Percentiles rank a stretch among this genome's conserved stretches.
phyloP scores from a whole-genome alignment of 2,113 vertebrate species.

The Seriola dumerili region DNA sequence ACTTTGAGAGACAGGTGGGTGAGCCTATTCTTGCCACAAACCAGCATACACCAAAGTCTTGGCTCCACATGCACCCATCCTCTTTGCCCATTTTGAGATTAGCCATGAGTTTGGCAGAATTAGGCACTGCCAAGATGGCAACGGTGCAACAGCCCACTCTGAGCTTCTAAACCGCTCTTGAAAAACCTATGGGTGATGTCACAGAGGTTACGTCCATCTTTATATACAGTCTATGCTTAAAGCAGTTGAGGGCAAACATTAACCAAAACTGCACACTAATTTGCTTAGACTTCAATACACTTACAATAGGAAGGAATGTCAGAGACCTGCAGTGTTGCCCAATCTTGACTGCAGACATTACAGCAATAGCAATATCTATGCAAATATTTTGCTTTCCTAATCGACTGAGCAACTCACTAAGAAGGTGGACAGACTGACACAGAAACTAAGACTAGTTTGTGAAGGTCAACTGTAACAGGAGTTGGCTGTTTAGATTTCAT shows the following conservation, averaged over 20 bases:
- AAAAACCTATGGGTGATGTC: too few relatives aligned
- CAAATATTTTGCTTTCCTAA: not conserved
- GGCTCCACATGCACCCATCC: too few relatives aligned
- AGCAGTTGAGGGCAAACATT: conserved; percentile 5
- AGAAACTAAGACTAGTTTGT: conserved; percentile 6
- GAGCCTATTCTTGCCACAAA: too few relatives aligned
- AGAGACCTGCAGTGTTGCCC: not conserved
- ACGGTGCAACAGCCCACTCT: too few relatives aligned
- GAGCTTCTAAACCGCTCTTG: too few relatives aligned
- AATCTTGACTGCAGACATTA: conserved; percentile 3
- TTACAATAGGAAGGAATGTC: not conserved
- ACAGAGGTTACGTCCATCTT: too few relatives aligned
- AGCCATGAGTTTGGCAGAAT: too few relatives aligned
- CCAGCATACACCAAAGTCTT: too few relatives aligned
- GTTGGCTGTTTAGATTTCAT: conserved; percentile 28
- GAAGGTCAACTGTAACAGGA: conserved; percentile 32
- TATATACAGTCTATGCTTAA: not conserved
- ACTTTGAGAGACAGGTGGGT: too few relatives aligned
- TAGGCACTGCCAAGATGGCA: too few relatives aligned
- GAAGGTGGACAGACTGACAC: not conserved
- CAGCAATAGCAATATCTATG: not conserved
- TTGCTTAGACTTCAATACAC: not conserved
- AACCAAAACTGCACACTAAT: not conserved
- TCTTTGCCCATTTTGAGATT: too few relatives aligned
- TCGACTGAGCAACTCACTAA: not conserved